Percentiles rank a stretch among this genome's conserved stretches.
phyloP scores from a whole-genome alignment of 30 jellyfish, hydroid and myxozoan species.

The Cassiopea andromeda region DNA sequence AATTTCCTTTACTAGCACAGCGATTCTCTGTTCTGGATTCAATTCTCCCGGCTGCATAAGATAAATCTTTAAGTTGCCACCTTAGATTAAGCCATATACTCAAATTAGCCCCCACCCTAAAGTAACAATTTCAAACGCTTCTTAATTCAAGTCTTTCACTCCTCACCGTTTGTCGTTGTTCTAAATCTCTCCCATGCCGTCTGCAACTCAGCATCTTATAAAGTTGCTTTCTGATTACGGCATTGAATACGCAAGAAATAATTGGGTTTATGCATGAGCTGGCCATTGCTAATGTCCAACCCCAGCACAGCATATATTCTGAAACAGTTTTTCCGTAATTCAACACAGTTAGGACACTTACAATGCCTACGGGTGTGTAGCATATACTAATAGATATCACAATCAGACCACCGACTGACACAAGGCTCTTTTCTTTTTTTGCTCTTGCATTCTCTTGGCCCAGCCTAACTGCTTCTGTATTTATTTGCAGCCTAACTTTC shows the following conservation, averaged over 20 bases:
- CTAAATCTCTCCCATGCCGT: neutral
- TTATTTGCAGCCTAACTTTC: constrained; percentile 9
- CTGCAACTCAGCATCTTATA: neutral
- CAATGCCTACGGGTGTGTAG: constrained; percentile 1
- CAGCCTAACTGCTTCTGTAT: neutral
- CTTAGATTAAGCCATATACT: neutral
- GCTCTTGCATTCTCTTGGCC: neutral
- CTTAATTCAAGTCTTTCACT: neutral
- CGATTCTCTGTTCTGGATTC: neutral
- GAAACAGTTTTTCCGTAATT: neutral
- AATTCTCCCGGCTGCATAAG: neutral
- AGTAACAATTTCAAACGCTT: neutral
- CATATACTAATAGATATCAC: neutral
- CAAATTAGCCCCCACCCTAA: neutral
- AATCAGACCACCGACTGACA: neutral
- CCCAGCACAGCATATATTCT: constrained; percentile 1
- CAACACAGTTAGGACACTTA: neutral
- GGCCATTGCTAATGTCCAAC: constrained; percentile 13
- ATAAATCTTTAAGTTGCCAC: neutral
- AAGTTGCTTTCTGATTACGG: neutral
- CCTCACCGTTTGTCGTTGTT: neutral
- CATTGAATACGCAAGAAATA: neutral
- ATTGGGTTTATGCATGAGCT: constrained; percentile 16
- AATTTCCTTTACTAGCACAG: neutral
- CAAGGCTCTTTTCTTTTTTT: constrained; percentile 8